Evolutionary conservation across 2,113 vertebrate species (phyloP).

Genomic region (Oenanthe melanoleuca): DNA sequence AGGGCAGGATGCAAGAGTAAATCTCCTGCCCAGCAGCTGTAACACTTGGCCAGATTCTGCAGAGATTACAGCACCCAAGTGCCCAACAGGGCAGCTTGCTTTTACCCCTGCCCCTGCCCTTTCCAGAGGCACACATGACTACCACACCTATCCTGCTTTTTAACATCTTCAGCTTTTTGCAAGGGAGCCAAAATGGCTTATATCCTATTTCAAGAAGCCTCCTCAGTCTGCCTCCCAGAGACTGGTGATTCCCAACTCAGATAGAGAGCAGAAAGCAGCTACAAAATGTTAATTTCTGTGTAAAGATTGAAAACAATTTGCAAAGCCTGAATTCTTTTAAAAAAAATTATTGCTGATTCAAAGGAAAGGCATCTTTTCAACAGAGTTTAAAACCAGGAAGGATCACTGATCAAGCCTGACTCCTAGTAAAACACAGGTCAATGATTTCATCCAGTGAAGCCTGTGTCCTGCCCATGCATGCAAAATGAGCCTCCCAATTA

Average conservation of each 20-base stretch:
- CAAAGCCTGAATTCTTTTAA: not conserved
- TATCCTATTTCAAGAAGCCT: not conserved
- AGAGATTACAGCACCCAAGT: not conserved
- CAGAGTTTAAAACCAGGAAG: not conserved
- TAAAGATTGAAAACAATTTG: not conserved
- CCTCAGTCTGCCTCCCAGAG: not conserved
- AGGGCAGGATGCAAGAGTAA: not conserved
- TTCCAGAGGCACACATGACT: not conserved
- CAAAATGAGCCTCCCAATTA: constrained; percentile 11
- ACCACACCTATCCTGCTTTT: not conserved
- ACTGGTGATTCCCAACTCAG: not conserved
- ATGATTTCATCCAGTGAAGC: not conserved
- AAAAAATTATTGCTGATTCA: not conserved
- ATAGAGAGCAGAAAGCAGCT: not conserved
- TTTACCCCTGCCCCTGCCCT: not conserved
- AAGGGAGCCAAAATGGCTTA: not conserved
- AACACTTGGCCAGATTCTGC: not conserved
- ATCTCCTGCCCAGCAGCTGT: not conserved
- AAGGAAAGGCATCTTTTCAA: not conserved
- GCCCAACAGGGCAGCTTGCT: not conserved
- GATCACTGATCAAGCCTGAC: not conserved
- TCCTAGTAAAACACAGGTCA: constrained; percentile 7
- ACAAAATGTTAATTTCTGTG: not conserved
- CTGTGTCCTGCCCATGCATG: not conserved
- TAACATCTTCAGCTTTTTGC: not conserved